phyloP scores from a whole-genome alignment of 2,888 invertebrate genomes.

The Linnaemya tessellans region DNA sequence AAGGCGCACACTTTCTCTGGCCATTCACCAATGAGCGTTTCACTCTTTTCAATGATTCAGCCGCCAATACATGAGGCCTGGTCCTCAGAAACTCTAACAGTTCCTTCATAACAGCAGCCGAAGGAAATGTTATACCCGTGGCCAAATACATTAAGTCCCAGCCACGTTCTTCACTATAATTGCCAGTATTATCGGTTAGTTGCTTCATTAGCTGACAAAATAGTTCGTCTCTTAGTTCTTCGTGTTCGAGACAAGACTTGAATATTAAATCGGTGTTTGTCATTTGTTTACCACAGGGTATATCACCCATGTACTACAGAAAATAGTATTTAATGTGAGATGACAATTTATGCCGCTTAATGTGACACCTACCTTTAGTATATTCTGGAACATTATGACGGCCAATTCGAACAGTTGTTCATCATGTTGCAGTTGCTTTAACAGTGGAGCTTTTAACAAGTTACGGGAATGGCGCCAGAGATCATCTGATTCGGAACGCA shows the following conservation, averaged over 20 bases:
- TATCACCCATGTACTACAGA: conserved; percentile 92
- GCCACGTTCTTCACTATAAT: conserved; percentile 92
- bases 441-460: conserved; percentile 91
- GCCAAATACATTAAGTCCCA: conserved; percentile 98
- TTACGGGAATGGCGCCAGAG: conserved; percentile 93
- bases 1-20: conserved; percentile 92
- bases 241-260: conserved; percentile 89
- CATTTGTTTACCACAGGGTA: conserved; percentile 90
- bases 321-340: not conserved
- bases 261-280: conserved; percentile 96
- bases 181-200: conserved; percentile 93
- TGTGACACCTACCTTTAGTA: conserved; percentile 86
- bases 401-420: conserved; percentile 90
- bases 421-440: conserved; percentile 89
- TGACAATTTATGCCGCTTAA: no score
- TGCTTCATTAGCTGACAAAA: conserved; percentile 98
- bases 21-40: conserved; percentile 91
- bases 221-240: conserved; percentile 92
- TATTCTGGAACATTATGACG: conserved; percentile 88
- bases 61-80: conserved; percentile 89
- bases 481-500: conserved; percentile 87
- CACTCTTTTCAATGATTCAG: conserved; percentile 91
- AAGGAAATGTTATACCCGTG: conserved; percentile 93
- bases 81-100: conserved; percentile 90
- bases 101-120: conserved; percentile 89